Evolutionary conservation across 2,888 invertebrate species (phyloP).

Genomic region (Aquatica leii): DNA sequence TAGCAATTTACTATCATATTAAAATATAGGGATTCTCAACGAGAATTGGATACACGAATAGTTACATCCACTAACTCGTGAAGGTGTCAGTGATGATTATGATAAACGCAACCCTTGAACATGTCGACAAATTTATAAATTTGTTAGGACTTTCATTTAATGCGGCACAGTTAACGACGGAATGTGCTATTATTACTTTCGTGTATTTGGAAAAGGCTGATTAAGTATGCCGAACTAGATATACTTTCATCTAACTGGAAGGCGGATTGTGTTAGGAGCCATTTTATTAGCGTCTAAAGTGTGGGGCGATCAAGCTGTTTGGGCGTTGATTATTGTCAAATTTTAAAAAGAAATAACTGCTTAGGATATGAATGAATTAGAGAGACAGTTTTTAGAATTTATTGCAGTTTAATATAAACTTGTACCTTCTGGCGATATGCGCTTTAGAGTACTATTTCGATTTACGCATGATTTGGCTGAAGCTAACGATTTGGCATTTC

Average conservation of each 20-base stretch:
- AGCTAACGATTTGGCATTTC: conserved; percentile 95
- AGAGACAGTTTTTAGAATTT: conserved; percentile 97
- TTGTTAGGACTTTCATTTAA: conserved; percentile 97
- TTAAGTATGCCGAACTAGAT: conserved; percentile 98
- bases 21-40: conserved; percentile 91
- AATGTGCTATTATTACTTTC: conserved; percentile 99
- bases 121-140: conserved; percentile 96
- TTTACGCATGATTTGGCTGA: conserved; percentile 95
- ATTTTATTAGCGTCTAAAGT: conserved; percentile 98
- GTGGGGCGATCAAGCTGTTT: conserved; percentile 99
- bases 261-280: conserved; percentile 95
- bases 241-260: conserved; percentile 98
- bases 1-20: conserved; percentile 99
- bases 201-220: conserved; percentile 92
- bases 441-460: conserved; percentile 99
- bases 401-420: conserved; percentile 99
- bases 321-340: conserved; percentile 99
- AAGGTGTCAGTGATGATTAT: conserved; percentile 90
- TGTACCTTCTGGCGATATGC: conserved; percentile 98
- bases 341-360: conserved; percentile 97
- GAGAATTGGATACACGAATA: conserved; percentile 96
- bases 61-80: conserved; percentile 92
- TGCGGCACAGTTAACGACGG: conserved; percentile 98
- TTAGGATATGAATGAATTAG: conserved; percentile 94
- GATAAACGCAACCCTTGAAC: conserved; percentile 96